phyloP scores from a whole-genome alignment of 2,113 vertebrate species.

The Xyrauchen texanus region DNA sequence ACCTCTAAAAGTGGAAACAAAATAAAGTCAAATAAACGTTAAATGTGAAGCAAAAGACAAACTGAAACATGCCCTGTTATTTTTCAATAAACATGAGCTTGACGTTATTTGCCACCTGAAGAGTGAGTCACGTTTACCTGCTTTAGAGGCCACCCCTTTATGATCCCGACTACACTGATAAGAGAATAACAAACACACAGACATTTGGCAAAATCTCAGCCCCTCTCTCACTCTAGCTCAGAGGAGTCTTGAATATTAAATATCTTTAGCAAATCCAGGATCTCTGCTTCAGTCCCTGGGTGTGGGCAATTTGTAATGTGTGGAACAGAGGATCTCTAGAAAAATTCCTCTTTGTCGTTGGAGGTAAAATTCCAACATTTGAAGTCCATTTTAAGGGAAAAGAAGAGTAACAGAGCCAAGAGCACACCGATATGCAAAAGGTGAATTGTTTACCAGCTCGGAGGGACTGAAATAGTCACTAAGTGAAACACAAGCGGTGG shows the following conservation, averaged over 20 bases:
- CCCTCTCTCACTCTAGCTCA: constrained; percentile 11
- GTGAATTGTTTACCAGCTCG: not conserved
- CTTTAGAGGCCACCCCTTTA: constrained; percentile 59
- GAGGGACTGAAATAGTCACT: not conserved
- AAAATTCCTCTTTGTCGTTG: not conserved
- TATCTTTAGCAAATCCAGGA: not conserved
- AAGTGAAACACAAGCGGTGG: not conserved
- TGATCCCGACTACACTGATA: constrained; percentile 56
- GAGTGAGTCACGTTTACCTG: constrained; percentile 57
- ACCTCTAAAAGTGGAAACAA: too few relatives aligned
- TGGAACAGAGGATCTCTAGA: not conserved
- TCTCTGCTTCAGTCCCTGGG: not conserved
- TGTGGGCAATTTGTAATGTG: not conserved
- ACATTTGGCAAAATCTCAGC: constrained; percentile 50
- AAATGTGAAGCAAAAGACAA: not conserved
- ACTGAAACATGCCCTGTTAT: too few relatives aligned
- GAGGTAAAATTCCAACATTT: not conserved
- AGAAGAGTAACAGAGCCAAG: too few relatives aligned
- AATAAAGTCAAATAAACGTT: not conserved
- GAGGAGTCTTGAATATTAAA: not conserved
- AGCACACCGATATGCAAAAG: too few relatives aligned
- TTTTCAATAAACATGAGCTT: too few relatives aligned
- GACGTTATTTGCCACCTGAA: constrained; percentile 4
- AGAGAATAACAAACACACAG: constrained; percentile 56
- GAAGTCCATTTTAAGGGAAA: not conserved